A percentile compares a stretch with the other conserved stretches of the same genome.
Conservation (phyloP, 2,113 vertebrate species). For the Ammodytes dubius region DNA sequence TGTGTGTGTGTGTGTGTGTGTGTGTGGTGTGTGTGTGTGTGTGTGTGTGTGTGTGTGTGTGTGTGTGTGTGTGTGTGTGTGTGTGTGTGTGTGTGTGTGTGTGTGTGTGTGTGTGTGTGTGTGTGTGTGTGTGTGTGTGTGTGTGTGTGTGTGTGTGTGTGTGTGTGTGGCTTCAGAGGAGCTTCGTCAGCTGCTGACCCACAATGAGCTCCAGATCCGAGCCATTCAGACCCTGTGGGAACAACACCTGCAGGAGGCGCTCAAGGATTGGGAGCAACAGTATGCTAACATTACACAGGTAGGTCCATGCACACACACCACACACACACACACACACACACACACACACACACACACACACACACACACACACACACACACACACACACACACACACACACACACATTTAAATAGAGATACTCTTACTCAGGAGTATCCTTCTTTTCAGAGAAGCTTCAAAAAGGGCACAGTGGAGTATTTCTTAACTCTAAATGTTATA, state of each 20-base stretch:
- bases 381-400: too few relatives aligned
- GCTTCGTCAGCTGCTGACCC: slow-evolving; percentile 80
- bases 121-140: slow-evolving; percentile 34
- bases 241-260: slow-evolving; percentile 86
- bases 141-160: slow-evolving; percentile 26
- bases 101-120: too few relatives aligned
- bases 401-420: too few relatives aligned
- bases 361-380: background rate
- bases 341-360: background rate
- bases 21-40: slow-evolving; percentile 22
- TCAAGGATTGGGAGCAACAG: slow-evolving; percentile 88
- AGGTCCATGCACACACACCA: slow-evolving; percentile 20
- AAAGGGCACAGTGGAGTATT: background rate
- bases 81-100: slow-evolving; percentile 35
- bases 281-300: slow-evolving; percentile 86
- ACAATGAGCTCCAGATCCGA: slow-evolving; percentile 83
- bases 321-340: slow-evolving; percentile 72
- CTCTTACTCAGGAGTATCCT: background rate
- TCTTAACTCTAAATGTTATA: background rate
- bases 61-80: slow-evolving; percentile 20
- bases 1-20: slow-evolving; percentile 37
- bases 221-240: slow-evolving; percentile 87
- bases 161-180: slow-evolving; percentile 78
- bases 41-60: slow-evolving; percentile 28
- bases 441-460: too few relatives aligned